phyloP scores from a whole-genome alignment of 2,797 vertebrate genomes.

The Lates japonicus region DNA sequence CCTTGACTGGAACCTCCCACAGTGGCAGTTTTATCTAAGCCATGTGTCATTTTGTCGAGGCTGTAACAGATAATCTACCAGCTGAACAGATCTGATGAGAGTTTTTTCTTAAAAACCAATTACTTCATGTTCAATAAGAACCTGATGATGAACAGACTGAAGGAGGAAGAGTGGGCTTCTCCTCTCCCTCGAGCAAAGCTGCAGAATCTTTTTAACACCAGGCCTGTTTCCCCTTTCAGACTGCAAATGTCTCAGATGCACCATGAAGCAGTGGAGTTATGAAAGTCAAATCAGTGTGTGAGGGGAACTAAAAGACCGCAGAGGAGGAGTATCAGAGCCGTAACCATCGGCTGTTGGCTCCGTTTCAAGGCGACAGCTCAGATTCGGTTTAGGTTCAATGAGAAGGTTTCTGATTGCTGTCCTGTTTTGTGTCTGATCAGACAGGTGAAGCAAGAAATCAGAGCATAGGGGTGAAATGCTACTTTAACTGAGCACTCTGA shows the following conservation, averaged over 20 bases:
- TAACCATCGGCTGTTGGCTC: background rate
- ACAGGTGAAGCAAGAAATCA: slow-evolving; percentile 24
- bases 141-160: slow-evolving; percentile 50
- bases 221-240: slow-evolving; percentile 22
- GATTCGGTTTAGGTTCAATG: background rate
- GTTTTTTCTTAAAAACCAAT: slow-evolving; percentile 51
- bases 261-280: slow-evolving; percentile 29
- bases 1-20: slow-evolving; percentile 1
- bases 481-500: background rate
- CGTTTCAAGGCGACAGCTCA: background rate
- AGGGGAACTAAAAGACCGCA: background rate
- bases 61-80: slow-evolving; percentile 16
- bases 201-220: slow-evolving; percentile 25
- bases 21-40: background rate
- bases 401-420: slow-evolving; percentile 1
- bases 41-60: slow-evolving; percentile 6
- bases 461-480: background rate
- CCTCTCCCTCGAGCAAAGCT: slow-evolving; percentile 13
- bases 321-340: background rate
- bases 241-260: slow-evolving; percentile 42
- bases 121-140: slow-evolving; percentile 52
- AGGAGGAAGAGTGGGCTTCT: slow-evolving; percentile 42
- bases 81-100: slow-evolving; percentile 36
- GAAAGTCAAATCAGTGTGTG: slow-evolving; percentile 38
- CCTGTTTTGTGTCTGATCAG: background rate